These are phyloP conservation scores for Cossypha caffra DNA, from an alignment of 2,797 vertebrate species.

Conservation along the genomic window DNA sequence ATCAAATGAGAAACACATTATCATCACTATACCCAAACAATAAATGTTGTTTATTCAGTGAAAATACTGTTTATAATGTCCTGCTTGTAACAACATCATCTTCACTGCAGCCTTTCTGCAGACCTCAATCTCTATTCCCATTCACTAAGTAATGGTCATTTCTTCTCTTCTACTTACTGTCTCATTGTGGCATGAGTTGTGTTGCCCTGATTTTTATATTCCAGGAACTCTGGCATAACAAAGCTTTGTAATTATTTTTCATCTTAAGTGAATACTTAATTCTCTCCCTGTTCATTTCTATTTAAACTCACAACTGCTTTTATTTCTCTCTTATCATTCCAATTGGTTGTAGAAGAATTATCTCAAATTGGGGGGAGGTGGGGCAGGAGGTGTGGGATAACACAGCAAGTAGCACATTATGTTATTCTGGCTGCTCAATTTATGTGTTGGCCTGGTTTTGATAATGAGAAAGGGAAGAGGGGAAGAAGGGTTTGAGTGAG, in stretches of 20 bases:
- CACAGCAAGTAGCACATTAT: neutral
- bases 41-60: constrained; percentile 1
- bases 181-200: neutral
- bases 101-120: neutral
- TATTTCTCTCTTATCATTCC: neutral
- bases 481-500: neutral
- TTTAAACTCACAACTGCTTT: neutral
- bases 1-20: constrained; percentile 53
- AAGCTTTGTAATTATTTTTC: neutral
- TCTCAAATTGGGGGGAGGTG: neutral
- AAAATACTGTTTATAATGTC: constrained; percentile 1
- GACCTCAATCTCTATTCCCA: neutral
- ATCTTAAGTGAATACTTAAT: neutral
- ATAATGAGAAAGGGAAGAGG: neutral
- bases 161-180: neutral
- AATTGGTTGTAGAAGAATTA: neutral
- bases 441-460: neutral
- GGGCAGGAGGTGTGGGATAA: neutral
- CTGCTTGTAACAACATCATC: neutral
- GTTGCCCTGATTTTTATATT: neutral
- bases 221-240: neutral
- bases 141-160: neutral
- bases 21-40: constrained; percentile 16
- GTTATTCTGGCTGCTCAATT: neutral
- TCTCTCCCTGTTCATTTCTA: neutral